phyloP scores from a whole-genome alignment of 1,140 invertebrate genomes.

The Nasonia vitripennis region DNA sequence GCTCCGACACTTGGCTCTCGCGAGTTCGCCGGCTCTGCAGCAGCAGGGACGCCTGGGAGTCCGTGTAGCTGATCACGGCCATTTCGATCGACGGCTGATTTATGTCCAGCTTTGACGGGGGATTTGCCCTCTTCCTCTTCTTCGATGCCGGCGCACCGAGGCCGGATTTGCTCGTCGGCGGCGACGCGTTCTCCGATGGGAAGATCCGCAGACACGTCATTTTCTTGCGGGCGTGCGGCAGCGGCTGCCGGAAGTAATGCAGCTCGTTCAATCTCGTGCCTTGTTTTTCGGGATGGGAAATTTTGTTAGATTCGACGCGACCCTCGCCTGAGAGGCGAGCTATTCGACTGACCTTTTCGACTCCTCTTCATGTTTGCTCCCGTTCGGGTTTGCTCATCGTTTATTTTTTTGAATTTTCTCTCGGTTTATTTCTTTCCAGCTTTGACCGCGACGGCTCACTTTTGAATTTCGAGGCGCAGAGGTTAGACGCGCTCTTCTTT shows the following conservation, averaged over 20 bases:
- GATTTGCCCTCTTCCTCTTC: neutral
- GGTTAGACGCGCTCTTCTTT: too few relatives aligned
- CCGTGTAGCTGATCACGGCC: slow-evolving; percentile 45
- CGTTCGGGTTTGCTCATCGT: too few relatives aligned
- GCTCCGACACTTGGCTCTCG: slow-evolving; percentile 20
- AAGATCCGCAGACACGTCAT: slow-evolving; percentile 58
- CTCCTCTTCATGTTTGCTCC: slow-evolving; percentile 53
- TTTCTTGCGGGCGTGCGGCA: slow-evolving; percentile 55
- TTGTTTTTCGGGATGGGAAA: neutral
- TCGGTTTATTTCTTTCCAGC: too few relatives aligned
- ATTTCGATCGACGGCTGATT: slow-evolving; percentile 58
- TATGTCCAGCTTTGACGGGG: slow-evolving; percentile 30
- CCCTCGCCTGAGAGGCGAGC: too few relatives aligned
- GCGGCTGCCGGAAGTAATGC: slow-evolving; percentile 56
- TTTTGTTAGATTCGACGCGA: neutral
- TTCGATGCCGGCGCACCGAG: neutral
- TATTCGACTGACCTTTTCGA: slow-evolving; percentile 59
- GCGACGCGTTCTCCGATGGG: neutral
- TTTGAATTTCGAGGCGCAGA: too few relatives aligned
- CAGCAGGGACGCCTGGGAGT: slow-evolving; percentile 22
- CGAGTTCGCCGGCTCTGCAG: slow-evolving; percentile 38
- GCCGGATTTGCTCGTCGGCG: neutral
- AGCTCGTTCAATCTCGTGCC: slow-evolving; percentile 58
- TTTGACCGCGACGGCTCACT: too few relatives aligned
- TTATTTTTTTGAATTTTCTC: neutral